Percentiles rank a stretch among this genome's conserved stretches.
Conservation (phyloP, 2,888 invertebrate genomes). For the Aphidius colemani region DNA sequence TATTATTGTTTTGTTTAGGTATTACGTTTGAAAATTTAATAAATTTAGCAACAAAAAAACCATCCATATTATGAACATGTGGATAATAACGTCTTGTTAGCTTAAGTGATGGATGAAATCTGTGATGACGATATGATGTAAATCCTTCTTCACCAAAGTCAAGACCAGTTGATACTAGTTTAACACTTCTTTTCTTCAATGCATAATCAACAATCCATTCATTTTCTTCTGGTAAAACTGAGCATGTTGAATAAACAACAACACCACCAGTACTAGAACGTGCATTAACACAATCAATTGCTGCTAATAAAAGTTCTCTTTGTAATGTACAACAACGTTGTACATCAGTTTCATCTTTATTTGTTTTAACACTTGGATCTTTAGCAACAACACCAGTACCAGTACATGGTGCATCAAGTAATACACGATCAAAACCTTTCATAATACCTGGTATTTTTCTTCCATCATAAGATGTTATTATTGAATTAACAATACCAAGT, state of each 20-base stretch:
- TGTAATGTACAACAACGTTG: slow-evolving; percentile 92
- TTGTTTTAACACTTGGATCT: slow-evolving; percentile 94
- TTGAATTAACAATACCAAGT: slow-evolving; percentile 91
- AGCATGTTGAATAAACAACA: slow-evolving; percentile 98
- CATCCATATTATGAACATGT: slow-evolving; percentile 98
- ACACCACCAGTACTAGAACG: slow-evolving; percentile 92
- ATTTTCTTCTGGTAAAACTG: slow-evolving; percentile 97
- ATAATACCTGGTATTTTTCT: slow-evolving; percentile 81
- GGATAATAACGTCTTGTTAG: slow-evolving; percentile 93
- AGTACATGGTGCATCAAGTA: slow-evolving; percentile 97
- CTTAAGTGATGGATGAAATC: slow-evolving; percentile 90
- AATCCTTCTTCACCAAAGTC: slow-evolving; percentile 97
- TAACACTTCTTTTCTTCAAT: slow-evolving; percentile 89
- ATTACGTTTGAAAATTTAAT: slow-evolving; percentile 91
- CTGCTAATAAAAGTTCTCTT: slow-evolving; percentile 87
- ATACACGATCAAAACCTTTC: slow-evolving; percentile 91
- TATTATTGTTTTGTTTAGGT: slow-evolving; percentile 56
- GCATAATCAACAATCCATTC: slow-evolving; percentile 97
- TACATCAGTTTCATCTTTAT: slow-evolving; percentile 87
- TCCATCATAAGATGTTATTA: slow-evolving; percentile 90
- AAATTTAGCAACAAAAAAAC: slow-evolving; percentile 97
- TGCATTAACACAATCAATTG: slow-evolving; percentile 95
- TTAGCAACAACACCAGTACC: slow-evolving; percentile 98
- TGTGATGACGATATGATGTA: slow-evolving; percentile 79
- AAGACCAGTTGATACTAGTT: slow-evolving; percentile 89